Percentiles rank a stretch among this genome's conserved stretches.
These are phyloP conservation scores for Aphelocoma californica DNA, from an alignment of 2,797 vertebrate species.

Conservation along the genomic window DNA sequence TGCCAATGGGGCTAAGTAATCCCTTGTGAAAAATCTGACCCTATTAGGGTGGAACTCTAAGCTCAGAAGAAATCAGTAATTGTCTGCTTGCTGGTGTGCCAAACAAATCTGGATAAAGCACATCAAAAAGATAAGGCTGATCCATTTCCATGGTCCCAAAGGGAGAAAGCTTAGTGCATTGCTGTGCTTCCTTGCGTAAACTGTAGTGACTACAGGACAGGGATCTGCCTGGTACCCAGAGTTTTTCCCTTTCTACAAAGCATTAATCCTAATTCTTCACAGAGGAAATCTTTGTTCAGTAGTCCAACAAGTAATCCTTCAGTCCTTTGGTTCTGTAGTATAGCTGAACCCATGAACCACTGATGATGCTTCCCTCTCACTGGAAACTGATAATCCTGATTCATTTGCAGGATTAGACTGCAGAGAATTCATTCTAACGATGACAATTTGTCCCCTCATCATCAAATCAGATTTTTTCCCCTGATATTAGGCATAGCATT, in stretches of 20 bases:
- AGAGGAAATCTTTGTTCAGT: background rate
- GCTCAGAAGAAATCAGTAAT: background rate
- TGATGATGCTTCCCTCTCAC: background rate
- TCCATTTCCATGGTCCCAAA: background rate
- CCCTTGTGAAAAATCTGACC: conserved; percentile 2
- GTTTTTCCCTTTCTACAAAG: background rate
- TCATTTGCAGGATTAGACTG: background rate
- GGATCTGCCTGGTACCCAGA: background rate
- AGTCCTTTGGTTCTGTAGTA: background rate
- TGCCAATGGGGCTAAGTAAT: background rate
- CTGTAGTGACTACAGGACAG: background rate
- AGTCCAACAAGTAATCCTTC: background rate
- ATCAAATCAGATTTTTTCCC: background rate
- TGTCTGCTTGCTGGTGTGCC: background rate
- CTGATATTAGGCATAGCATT: background rate
- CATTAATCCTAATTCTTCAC: background rate
- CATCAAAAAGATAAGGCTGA: background rate
- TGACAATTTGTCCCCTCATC: background rate
- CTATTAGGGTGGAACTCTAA: background rate
- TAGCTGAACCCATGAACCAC: background rate
- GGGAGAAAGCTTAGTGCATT: background rate
- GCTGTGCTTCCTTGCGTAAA: background rate
- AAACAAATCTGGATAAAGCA: conserved; percentile 12
- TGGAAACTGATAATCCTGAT: background rate
- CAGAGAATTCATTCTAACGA: background rate